Base-by-base conservation (phyloP, 2,797 vertebrate genomes). In the Morus bassanus region DNA sequence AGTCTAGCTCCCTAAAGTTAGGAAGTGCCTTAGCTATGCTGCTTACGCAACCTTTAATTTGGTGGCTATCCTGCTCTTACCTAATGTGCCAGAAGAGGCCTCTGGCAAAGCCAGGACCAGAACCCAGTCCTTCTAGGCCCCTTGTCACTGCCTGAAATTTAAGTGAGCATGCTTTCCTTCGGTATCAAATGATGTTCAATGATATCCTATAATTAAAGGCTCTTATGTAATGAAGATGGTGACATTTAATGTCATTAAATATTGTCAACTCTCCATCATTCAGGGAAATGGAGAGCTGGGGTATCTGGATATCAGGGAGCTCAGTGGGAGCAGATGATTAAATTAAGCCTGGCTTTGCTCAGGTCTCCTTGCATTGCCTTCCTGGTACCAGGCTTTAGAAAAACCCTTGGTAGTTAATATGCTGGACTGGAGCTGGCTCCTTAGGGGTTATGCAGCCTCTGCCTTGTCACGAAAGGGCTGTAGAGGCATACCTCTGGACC, bases 181-280 rank as follows among this genome's bases (percentile, higher is more conserved):
- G 0, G 46, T 78, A 89, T 86, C 46, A 45, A 76, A 48, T 70
- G 28, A 27, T 90, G 41, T 28, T 89, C 59, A 48, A 6, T 81
- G 59, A 37, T 84, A 43, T 11, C 19, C 13, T 51, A 10, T 82
- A 84, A 96, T 91, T 96, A 89, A 96, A 88, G 74, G 37, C 73
- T 95, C 31, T 89, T 81, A n/a, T 14, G 68, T 96, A 94, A 95
- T 64, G 78, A 85, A 91, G 85, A 72, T 83, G 87, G 50, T 83
- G 87, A 54, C 79, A 78, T 89, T 89, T 90, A 85, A 35, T 92
- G 76, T 85, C 48, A 27, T 89, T 85, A 91, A 85, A 46, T 74
- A 19, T 85, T 89, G 78, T 93, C 78, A 91, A 28, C 79, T 79
- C 68, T 89, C 79, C 57, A 59, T 78, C 87, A 48, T 77, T 92